Evolutionary conservation across 37 sponge, comb jelly and placozoan species (phyloP), one percentile per base, ranked within the genome.

Genomic region (Cliona cf. orientalis): DNA sequence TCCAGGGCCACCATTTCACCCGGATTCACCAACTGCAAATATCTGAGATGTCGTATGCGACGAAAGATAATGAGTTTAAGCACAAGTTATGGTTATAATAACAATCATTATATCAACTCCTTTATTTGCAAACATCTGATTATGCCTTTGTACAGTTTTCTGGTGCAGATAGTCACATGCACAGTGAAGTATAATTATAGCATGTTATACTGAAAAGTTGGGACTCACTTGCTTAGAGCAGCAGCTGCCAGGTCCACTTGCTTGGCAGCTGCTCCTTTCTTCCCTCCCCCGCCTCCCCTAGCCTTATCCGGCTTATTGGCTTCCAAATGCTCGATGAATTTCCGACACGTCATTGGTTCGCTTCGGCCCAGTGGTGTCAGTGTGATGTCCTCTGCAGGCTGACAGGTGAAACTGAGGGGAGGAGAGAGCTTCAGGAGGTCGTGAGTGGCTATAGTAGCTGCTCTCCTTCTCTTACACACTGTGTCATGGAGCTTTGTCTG

Each of bases 381-480:
- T 0, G 62, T 63, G 41, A 94, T 81, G 3, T 65, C 64, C 3
- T 70, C 78, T 9, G 92, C 75, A 28, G 84, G 67, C 21, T 55
- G 59, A 37, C 80, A 72, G 40, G 34, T 23, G 59, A 83, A 91
- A 2, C n/a, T 23, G 21, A 97, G 74, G 21, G 97, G 97, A 17
- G 79, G 83, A 17, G 74, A 25, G 9, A 97, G 42, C 31, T 77
- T 60, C 28, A 76, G 43, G 2, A 94, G 76, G 40, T 94, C 88
- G 76, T 97, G 97, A 7, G 97, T 97, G 9, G 96, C 97, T 37
- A 97, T 82, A 31, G 97, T 94, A n/a, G 90, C 93, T 25, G 82
- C 66, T 12, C 85, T 72, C 29, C 97, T 69, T 44, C 88, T 81
- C 69, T 91, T 84, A 68, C 97, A 91, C 5, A 91, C 81, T 31